Conservation (phyloP, 2,888 invertebrate species). For the Apantesis nais region DNA sequence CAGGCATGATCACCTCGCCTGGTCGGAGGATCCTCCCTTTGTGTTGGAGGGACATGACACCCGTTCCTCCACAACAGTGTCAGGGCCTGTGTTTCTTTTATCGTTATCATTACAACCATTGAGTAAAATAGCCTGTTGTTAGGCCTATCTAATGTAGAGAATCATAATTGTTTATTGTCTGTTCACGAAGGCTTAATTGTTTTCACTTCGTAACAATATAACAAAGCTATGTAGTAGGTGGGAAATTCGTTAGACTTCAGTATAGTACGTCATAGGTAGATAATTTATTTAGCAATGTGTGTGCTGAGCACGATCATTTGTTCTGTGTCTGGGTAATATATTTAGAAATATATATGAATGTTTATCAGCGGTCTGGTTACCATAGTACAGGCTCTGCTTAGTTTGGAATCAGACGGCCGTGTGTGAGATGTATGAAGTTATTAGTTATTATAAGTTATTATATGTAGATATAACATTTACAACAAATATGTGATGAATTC, state of each 20-base stretch:
- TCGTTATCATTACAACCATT: not conserved
- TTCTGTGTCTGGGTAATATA: too few species aligned
- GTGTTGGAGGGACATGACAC: too few species aligned
- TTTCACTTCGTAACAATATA: conserved; percentile 9
- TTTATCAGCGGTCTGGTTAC: too few species aligned
- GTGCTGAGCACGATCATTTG: too few species aligned
- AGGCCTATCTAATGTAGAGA: conserved; percentile 5
- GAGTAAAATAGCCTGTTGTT: conserved; percentile 1
- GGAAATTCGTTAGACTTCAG: not conserved
- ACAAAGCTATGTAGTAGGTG: conserved; percentile 14
- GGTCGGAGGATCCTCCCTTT: too few species aligned
- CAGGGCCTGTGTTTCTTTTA: not conserved
- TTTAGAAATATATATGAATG: too few species aligned
- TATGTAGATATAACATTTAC: not conserved
- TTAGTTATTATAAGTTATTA: too few species aligned
- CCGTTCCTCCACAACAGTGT: too few species aligned
- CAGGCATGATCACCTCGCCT: too few species aligned
- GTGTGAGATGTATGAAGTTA: too few species aligned
- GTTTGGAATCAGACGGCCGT: too few species aligned
- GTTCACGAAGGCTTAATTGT: conserved; percentile 11
- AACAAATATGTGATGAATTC: not conserved
- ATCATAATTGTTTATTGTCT: conserved; percentile 23
- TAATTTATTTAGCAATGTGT: not conserved
- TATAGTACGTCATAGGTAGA: not conserved
- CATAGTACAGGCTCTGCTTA: too few species aligned